Conservation (phyloP, 2,113 vertebrate species). For the Rhinolophus sinicus region DNA sequence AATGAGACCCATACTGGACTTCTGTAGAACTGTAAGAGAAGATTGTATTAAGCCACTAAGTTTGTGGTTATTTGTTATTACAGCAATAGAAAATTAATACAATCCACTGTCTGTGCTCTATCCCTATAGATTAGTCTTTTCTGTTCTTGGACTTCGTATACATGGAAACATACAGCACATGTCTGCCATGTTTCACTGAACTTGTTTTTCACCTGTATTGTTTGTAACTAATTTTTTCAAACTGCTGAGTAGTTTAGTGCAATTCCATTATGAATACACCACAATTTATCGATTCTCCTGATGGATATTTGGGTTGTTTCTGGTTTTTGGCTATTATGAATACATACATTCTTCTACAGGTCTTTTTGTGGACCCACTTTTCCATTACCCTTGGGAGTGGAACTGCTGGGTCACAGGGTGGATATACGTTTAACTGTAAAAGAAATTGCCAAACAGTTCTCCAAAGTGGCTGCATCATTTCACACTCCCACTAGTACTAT, state of each 20-base stretch:
- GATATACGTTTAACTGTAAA: not conserved
- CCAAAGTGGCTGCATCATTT: not conserved
- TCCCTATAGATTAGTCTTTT: not conserved
- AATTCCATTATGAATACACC: not conserved
- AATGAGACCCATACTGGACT: no score
- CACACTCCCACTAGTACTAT: not conserved
- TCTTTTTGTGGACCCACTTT: not conserved
- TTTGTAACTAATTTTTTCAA: not conserved
- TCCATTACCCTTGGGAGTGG: not conserved
- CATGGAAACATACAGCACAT: not conserved
- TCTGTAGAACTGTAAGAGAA: no score
- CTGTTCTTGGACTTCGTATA: not conserved
- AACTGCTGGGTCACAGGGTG: not conserved
- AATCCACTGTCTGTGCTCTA: not conserved
- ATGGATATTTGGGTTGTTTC: not conserved
- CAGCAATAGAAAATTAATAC: not conserved
- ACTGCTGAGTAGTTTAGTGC: not conserved
- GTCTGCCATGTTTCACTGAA: not conserved
- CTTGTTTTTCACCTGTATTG: not conserved
- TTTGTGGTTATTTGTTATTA: not conserved
- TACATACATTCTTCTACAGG: not conserved
- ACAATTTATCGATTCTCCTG: not conserved
- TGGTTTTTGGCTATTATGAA: not conserved
- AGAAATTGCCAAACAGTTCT: not conserved
- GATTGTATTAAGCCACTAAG: no score